Evolutionary conservation across 2,888 invertebrate species (phyloP), one percentile per base, ranked within the genome.

Genomic region (Parthenolecanium corni): DNA sequence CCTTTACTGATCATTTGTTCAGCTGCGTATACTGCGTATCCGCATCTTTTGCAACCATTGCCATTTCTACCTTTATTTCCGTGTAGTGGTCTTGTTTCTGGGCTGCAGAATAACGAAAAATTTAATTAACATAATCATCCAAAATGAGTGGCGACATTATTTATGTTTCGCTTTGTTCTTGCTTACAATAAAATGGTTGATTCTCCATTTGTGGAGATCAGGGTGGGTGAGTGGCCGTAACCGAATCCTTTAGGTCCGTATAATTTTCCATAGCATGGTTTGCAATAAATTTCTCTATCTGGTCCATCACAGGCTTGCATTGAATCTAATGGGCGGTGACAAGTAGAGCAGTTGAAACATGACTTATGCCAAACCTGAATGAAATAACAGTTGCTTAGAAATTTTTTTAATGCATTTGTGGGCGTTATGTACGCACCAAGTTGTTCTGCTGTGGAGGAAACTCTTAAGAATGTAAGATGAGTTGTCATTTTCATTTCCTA

Each of bases 1-100:
- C 86, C 89, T 78, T 90, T 93, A 76, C 92, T 93, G 77, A 92
- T 83, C 86, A 93, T 92, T 76, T 93, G 90, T 79, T 96, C 96
- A 62, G 96, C 96, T 69, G 91, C 91, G 75, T 88, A 96, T 2
- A 96, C 95, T 56, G 87, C 84, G 76, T 84, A 92, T 21, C 90
- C 88, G 75, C 93, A 94, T 61, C 91, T 82, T 14, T 84, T 83
- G 74, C 93, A 93, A 20, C 89, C 90, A 68, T 84, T 79, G 11
- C 86, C 88, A 68, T 82, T 81, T 25, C 82, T 81, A 51, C 87
- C 85, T 73, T 86, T 87, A 51, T 78, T 75, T 36, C 88, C 88
- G 68, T 82, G 80, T 70, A 86, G 82, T 46, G 89, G 86, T 69
- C 82, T 77, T 58, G 85, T 80, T 70, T 87, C 87, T 70, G 79